A percentile compares a stretch with the other conserved stretches of the same genome.
phyloP scores from a whole-genome alignment of 1,140 invertebrate genomes.

The Varroa destructor region DNA sequence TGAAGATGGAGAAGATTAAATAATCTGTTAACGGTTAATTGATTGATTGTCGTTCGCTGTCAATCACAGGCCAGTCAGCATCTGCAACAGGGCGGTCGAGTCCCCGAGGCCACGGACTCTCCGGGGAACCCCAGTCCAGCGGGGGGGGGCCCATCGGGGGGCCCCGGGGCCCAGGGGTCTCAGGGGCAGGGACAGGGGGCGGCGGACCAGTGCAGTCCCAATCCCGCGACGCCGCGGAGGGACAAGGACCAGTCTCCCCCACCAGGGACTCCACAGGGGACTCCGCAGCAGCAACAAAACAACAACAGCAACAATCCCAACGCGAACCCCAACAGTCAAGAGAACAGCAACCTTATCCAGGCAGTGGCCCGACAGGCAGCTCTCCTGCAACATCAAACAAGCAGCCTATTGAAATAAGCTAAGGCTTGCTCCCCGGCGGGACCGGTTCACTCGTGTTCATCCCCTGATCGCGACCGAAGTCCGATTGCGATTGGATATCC shows the following conservation, averaged over 20 bases:
- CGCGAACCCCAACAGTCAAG: conserved; percentile 7
- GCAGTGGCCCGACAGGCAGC: conserved; percentile 21
- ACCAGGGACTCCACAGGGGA: conserved; percentile 23
- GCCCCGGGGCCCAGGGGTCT: neutral
- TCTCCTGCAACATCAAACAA: conserved; percentile 24
- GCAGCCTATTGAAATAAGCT: conserved; percentile 28
- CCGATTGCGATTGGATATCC: too few species aligned
- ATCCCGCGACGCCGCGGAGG: conserved; percentile 27
- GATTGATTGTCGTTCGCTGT: too few species aligned
- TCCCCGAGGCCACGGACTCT: conserved; percentile 26
- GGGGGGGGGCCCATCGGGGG: conserved; percentile 1
- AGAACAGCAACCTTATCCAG: conserved; percentile 27
- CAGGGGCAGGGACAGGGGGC: neutral
- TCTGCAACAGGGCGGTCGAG: conserved; percentile 26
- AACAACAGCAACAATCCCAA: conserved; percentile 2
- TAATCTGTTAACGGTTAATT: too few species aligned
- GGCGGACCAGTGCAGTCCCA: conserved; percentile 26
- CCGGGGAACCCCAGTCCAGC: conserved; percentile 26
- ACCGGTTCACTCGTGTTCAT: too few species aligned
- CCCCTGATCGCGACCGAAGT: too few species aligned
- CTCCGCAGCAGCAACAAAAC: conserved; percentile 8
- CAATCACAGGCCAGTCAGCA: conserved; percentile 19
- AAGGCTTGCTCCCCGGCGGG: conserved; percentile 22
- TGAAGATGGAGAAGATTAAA: too few species aligned
- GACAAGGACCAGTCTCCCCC: conserved; percentile 25